These are phyloP conservation scores for Oscheius sp. DNA, from an alignment of 2,888 invertebrate genomes.

Conservation along the genomic window DNA sequence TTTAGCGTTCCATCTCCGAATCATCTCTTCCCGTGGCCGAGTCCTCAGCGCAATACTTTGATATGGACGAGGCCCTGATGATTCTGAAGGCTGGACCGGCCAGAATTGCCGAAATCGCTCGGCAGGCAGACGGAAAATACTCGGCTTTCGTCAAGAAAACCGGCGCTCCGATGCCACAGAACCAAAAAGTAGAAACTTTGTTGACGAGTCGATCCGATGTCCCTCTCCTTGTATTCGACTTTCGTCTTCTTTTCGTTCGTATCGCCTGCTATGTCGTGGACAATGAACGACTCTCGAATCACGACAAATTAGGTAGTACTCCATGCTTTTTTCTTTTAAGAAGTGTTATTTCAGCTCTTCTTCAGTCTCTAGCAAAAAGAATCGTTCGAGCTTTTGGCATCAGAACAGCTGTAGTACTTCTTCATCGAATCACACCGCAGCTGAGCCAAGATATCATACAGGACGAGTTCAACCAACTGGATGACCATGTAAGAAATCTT, in stretches of 20 bases:
- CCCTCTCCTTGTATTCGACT: constrained; percentile 22
- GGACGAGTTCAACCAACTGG: background rate
- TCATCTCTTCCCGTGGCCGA: background rate
- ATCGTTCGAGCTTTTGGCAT: constrained; percentile 7
- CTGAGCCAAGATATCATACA: background rate
- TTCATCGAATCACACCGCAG: constrained; percentile 16
- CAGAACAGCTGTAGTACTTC: background rate
- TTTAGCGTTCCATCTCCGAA: constrained; percentile 13
- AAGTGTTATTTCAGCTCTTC: constrained; percentile 11
- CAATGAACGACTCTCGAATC: constrained; percentile 4
- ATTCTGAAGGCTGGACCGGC: background rate
- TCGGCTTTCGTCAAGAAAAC: background rate
- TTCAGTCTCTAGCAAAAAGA: background rate
- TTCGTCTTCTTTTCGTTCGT: constrained; percentile 14
- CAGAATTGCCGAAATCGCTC: background rate
- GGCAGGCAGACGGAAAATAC: background rate
- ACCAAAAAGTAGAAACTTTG: background rate
- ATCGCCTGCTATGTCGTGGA: constrained; percentile 12
- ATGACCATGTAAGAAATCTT: too few species aligned
- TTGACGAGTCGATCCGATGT: constrained; percentile 8
- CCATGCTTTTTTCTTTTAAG: background rate
- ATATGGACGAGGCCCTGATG: background rate
- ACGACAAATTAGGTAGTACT: constrained; percentile 4
- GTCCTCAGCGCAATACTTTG: background rate
- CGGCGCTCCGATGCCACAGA: background rate